These are phyloP conservation scores for Leptinotarsa tumamoca DNA, from an alignment of 2,888 invertebrate genomes.

Conservation along the genomic window DNA sequence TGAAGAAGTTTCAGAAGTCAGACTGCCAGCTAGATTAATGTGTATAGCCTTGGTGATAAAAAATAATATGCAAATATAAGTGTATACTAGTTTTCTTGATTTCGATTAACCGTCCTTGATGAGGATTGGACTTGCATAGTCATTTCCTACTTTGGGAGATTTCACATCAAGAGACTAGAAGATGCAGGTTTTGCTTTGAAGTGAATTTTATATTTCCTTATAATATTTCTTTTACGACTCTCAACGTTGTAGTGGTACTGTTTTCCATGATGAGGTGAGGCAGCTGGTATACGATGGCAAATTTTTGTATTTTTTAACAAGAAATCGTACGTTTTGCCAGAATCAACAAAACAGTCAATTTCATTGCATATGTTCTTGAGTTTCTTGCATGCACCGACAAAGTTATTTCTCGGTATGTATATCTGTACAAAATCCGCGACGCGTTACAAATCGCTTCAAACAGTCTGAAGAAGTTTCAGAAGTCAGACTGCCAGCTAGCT, in stretches of 20 bases:
- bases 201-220: slow-evolving; percentile 37
- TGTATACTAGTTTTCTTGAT: slow-evolving; percentile 36
- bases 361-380: neutral
- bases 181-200: slow-evolving; percentile 36
- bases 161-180: slow-evolving; percentile 47
- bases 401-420: slow-evolving; percentile 54
- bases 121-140: slow-evolving; percentile 46
- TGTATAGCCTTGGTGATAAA: slow-evolving; percentile 46
- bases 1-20: slow-evolving; percentile 44
- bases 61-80: slow-evolving; percentile 47
- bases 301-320: slow-evolving; percentile 18
- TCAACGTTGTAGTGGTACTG: slow-evolving; percentile 34
- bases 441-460: slow-evolving; percentile 48
- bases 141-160: slow-evolving; percentile 48
- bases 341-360: neutral
- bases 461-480: slow-evolving; percentile 45
- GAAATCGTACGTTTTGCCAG: slow-evolving; percentile 4
- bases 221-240: neutral
- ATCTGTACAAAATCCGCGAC: slow-evolving; percentile 45
- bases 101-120: slow-evolving; percentile 40
- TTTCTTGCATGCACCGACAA: slow-evolving; percentile 24
- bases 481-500: slow-evolving; percentile 42
- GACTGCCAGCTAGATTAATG: slow-evolving; percentile 43
- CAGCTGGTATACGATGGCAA: slow-evolving; percentile 31
- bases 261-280: slow-evolving; percentile 29